These are phyloP conservation scores for Oasisia sp. DNA, from an alignment of 2,888 invertebrate genomes.

Conservation along the genomic window DNA sequence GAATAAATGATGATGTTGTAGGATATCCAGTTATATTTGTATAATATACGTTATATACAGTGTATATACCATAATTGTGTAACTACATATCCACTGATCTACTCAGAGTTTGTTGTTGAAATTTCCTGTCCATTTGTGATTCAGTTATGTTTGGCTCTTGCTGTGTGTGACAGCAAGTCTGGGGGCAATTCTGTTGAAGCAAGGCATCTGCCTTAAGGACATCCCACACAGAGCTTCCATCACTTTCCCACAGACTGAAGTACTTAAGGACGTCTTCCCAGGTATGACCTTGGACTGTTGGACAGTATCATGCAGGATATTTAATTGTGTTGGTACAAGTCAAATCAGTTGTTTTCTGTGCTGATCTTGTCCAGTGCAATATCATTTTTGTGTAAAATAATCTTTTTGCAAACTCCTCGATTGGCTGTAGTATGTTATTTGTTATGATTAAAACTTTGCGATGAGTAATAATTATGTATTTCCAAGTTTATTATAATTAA, in stretches of 20 bases:
- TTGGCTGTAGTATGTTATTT: too few species aligned
- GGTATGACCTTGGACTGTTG: background rate
- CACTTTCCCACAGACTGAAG: background rate
- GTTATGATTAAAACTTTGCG: too few species aligned
- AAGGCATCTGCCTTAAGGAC: conserved; percentile 10
- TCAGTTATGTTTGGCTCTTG: background rate
- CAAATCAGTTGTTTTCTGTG: background rate
- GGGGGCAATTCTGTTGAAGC: background rate
- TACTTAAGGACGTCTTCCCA: background rate
- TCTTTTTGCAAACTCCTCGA: too few species aligned
- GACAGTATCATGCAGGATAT: background rate
- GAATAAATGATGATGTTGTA: background rate
- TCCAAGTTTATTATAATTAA: too few species aligned
- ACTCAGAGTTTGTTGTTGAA: background rate
- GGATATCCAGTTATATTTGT: background rate
- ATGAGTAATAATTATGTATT: too few species aligned
- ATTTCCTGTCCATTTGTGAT: background rate
- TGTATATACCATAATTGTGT: background rate
- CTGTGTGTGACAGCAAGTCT: background rate
- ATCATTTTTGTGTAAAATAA: background rate
- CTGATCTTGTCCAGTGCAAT: background rate
- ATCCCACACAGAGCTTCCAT: background rate
- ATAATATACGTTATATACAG: background rate
- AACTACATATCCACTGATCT: background rate
- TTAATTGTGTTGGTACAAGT: background rate